phyloP scores from a whole-genome alignment of 2,888 invertebrate genomes.

The Eurois occulta region DNA sequence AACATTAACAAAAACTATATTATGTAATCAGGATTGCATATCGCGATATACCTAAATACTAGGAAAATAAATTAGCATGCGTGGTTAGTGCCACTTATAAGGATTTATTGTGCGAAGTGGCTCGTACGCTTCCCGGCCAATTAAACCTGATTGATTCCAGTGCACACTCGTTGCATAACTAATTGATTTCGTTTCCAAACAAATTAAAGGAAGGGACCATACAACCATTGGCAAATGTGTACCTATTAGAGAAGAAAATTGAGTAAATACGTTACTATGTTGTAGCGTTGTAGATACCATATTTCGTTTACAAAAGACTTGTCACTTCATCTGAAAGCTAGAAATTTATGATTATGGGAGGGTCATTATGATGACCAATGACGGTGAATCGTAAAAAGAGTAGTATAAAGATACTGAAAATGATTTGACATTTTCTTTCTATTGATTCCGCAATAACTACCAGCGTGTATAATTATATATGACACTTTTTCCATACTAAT shows the following conservation, averaged over 20 bases:
- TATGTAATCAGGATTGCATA: slow-evolving; percentile 32
- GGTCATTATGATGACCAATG: neutral
- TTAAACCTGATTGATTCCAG: slow-evolving; percentile 49
- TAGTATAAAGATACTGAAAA: neutral
- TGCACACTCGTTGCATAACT: slow-evolving; percentile 44
- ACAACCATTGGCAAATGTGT: neutral
- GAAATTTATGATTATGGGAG: neutral
- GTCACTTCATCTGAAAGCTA: neutral
- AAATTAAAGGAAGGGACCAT: neutral
- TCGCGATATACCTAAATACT: neutral
- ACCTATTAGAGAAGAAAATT: neutral
- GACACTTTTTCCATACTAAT: neutral
- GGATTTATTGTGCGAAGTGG: slow-evolving; percentile 44
- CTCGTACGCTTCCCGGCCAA: slow-evolving; percentile 29
- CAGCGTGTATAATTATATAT: neutral
- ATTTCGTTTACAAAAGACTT: neutral
- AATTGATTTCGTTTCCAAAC: slow-evolving; percentile 17
- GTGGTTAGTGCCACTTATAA: slow-evolving; percentile 44
- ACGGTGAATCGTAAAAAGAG: neutral
- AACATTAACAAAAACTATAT: neutral
- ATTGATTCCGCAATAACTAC: neutral
- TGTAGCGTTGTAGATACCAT: neutral
- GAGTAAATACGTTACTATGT: neutral
- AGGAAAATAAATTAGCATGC: slow-evolving; percentile 44
- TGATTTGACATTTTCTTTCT: neutral